Evolutionary conservation across 2,888 invertebrate species (phyloP).

Genomic region (Mesochorus sp.): DNA sequence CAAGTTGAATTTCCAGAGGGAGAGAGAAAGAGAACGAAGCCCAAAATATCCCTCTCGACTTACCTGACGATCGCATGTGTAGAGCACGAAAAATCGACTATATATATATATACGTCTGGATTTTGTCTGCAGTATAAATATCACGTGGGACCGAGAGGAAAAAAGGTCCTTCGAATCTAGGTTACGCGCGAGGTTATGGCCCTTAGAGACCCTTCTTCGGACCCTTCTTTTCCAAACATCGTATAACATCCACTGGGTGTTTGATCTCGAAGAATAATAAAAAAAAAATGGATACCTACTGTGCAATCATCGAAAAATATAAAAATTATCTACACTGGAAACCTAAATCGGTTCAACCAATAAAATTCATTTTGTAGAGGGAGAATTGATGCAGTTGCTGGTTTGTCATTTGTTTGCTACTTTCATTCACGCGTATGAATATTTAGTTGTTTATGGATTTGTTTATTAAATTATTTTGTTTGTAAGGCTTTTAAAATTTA

Average conservation of each 20-base stretch:
- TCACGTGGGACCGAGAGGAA: slow-evolving; percentile 61
- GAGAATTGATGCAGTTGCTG: too few species aligned
- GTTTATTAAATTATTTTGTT: too few species aligned
- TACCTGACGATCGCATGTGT: slow-evolving; percentile 52
- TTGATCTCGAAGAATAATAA: slow-evolving; percentile 8
- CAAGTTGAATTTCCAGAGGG: slow-evolving; percentile 32
- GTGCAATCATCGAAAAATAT: too few species aligned
- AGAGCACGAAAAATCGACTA: slow-evolving; percentile 44
- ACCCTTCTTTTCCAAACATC: slow-evolving; percentile 19
- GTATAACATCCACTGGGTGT: slow-evolving; percentile 40
- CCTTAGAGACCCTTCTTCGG: slow-evolving; percentile 37
- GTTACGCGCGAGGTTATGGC: slow-evolving; percentile 64
- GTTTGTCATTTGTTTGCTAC: too few species aligned
- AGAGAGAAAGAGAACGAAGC: too few species aligned
- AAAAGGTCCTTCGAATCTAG: slow-evolving; percentile 68
- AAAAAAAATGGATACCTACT: too few species aligned
- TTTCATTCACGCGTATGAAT: too few species aligned
- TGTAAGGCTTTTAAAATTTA: too few species aligned
- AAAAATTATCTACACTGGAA: neutral
- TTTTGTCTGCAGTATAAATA: slow-evolving; percentile 50
- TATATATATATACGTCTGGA: neutral
- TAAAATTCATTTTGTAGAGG: too few species aligned
- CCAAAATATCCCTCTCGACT: slow-evolving; percentile 53
- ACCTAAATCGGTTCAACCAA: too few species aligned
- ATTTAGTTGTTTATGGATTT: too few species aligned